Percentiles rank a stretch among this genome's conserved stretches.
Evolutionary conservation across 2,113 vertebrate species (phyloP).

Genomic region (Phodopus roborovskii): DNA sequence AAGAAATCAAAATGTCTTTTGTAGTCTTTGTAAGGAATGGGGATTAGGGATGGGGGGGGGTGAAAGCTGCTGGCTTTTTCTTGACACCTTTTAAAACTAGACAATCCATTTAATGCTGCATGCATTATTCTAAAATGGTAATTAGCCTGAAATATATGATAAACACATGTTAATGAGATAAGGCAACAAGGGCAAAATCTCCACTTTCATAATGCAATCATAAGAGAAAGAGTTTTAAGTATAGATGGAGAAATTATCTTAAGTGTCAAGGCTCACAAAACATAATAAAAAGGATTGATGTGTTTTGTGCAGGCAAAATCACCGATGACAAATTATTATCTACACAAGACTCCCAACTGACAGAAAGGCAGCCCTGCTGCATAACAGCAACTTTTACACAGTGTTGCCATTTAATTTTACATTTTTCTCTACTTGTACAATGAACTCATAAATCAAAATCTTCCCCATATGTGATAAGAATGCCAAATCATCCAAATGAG

Average conservation of each 20-base stretch:
- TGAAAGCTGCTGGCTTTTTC: constrained; percentile 56
- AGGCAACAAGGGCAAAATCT: constrained; percentile 75
- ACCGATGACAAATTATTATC: constrained; percentile 72
- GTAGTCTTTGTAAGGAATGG: constrained; percentile 35
- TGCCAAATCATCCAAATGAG: constrained; percentile 30
- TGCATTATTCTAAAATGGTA: constrained; percentile 76
- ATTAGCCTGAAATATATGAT: constrained; percentile 81
- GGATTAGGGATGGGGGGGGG: constrained; percentile 50
- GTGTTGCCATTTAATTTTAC: constrained; percentile 61
- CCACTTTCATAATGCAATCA: constrained; percentile 60
- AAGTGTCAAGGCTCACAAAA: constrained; percentile 73
- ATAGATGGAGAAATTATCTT: constrained; percentile 57
- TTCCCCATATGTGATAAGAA: not conserved
- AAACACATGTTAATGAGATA: constrained; percentile 81
- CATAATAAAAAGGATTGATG: constrained; percentile 73
- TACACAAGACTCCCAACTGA: constrained; percentile 62
- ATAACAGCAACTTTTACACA: constrained; percentile 71
- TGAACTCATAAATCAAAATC: constrained; percentile 49
- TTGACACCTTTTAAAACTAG: constrained; percentile 75
- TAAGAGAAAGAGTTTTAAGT: constrained; percentile 65
- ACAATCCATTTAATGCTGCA: constrained; percentile 71
- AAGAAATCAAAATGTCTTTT: constrained; percentile 78
- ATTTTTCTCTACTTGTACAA: constrained; percentile 59
- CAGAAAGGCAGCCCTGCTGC: constrained; percentile 53
- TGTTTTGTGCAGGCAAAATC: constrained; percentile 77